A percentile compares a stretch with the other conserved stretches of the same genome.
phyloP scores from a whole-genome alignment of 2,797 vertebrate genomes.

The Hoplostethus mediterraneus region DNA sequence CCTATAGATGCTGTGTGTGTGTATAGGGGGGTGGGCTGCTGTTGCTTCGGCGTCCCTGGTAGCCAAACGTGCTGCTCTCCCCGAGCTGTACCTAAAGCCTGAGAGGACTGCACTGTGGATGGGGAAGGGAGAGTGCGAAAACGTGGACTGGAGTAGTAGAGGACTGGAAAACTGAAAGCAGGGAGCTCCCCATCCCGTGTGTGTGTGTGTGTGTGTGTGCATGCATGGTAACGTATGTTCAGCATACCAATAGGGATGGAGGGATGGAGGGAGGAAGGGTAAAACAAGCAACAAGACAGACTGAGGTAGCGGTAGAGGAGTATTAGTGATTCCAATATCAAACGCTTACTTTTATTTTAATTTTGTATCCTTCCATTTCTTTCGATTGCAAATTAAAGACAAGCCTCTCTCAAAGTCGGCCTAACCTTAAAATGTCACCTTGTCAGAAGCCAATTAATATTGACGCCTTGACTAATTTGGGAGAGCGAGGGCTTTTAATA shows the following conservation, averaged over 20 bases:
- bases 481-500: constrained; percentile 57
- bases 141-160: constrained; percentile 67
- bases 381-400: constrained; percentile 29
- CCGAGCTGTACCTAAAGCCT: constrained; percentile 88
- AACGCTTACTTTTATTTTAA: neutral
- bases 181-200: constrained; percentile 49
- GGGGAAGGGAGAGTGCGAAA: constrained; percentile 74
- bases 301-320: neutral
- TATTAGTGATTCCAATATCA: neutral
- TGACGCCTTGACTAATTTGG: constrained; percentile 63
- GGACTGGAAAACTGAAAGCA: constrained; percentile 46
- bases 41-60: constrained; percentile 81
- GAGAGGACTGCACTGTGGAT: constrained; percentile 84
- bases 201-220: constrained; percentile 49
- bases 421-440: constrained; percentile 65
- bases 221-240: constrained; percentile 47
- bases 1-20: constrained; percentile 77
- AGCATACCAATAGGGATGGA: constrained; percentile 51
- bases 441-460: constrained; percentile 66
- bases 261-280: neutral
- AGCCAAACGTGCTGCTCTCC: constrained; percentile 86
- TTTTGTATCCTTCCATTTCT: neutral
- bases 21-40: constrained; percentile 69
- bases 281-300: neutral
- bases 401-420: constrained; percentile 43